Percentiles rank a stretch among this genome's conserved stretches.
These are phyloP conservation scores for Panagrolaimus sp. DNA, from an alignment of 1,140 invertebrate genomes.

Conservation along the genomic window DNA sequence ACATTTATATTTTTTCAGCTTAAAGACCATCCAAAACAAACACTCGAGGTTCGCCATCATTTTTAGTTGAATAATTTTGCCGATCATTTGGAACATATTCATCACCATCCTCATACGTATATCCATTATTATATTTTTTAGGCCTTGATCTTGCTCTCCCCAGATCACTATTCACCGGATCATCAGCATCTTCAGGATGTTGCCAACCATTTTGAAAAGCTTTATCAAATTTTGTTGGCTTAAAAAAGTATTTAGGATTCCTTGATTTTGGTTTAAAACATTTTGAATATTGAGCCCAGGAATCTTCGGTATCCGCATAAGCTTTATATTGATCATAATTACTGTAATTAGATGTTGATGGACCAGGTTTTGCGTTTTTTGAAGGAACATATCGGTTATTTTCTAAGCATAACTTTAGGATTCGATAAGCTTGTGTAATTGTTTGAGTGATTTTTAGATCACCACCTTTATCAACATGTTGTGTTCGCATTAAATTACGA, in stretches of 20 bases:
- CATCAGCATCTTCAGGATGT: neutral
- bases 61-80: slow-evolving; percentile 1
- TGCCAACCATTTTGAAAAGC: neutral
- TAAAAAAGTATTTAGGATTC: neutral
- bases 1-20: neutral
- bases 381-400: neutral
- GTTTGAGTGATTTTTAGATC: neutral
- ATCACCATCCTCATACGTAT: neutral
- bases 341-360: neutral
- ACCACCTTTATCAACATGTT: slow-evolving; percentile 2
- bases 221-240: neutral
- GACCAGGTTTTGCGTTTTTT: neutral
- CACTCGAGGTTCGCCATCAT: neutral
- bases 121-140: neutral
- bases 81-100: neutral
- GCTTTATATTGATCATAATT: neutral
- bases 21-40: too few species aligned
- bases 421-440: neutral
- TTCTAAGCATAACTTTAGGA: neutral
- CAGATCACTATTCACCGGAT: neutral
- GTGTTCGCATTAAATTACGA: neutral
- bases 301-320: neutral
- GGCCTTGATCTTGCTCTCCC: neutral
- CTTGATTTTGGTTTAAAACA: neutral
- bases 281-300: neutral